A percentile compares a stretch with the other conserved stretches of the same genome.
phyloP scores from a whole-genome alignment of 2,113 vertebrate genomes.

The Illadopsis cleaveri region DNA sequence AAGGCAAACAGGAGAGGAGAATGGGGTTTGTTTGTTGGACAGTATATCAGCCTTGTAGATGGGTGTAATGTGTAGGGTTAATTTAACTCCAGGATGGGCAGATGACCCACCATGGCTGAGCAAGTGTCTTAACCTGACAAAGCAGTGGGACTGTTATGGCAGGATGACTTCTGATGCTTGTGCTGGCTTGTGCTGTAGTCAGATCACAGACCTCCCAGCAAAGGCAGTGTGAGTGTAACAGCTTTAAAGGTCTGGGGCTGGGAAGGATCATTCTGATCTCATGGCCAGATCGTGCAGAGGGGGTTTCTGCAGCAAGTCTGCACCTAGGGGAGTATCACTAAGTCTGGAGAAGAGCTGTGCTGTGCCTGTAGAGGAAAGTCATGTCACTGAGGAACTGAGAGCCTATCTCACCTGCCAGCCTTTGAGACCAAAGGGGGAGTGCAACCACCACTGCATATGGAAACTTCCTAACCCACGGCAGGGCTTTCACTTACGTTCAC shows the following conservation, averaged over 20 bases:
- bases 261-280: not conserved
- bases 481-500: not conserved
- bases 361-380: not conserved
- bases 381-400: not conserved
- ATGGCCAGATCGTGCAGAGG: not conserved
- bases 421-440: rapidly evolving
- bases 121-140: not conserved
- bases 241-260: not conserved
- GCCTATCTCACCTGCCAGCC: not conserved
- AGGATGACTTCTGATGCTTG: not conserved
- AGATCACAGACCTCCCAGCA: not conserved
- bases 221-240: rapidly evolving
- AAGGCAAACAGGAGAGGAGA: not conserved
- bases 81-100: not conserved
- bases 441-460: not conserved
- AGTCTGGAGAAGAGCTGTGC: not conserved
- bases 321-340: not conserved
- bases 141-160: rapidly evolving
- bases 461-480: not conserved
- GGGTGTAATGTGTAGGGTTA: not conserved
- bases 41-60: not conserved
- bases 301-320: not conserved
- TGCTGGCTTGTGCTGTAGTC: not conserved
- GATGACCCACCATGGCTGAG: not conserved
- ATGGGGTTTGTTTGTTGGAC: not conserved